Evolutionary conservation across 2,797 vertebrate genomes (phyloP), one percentile per base, ranked within the genome.

Genomic region (Lepilemur ruficaudatus): DNA sequence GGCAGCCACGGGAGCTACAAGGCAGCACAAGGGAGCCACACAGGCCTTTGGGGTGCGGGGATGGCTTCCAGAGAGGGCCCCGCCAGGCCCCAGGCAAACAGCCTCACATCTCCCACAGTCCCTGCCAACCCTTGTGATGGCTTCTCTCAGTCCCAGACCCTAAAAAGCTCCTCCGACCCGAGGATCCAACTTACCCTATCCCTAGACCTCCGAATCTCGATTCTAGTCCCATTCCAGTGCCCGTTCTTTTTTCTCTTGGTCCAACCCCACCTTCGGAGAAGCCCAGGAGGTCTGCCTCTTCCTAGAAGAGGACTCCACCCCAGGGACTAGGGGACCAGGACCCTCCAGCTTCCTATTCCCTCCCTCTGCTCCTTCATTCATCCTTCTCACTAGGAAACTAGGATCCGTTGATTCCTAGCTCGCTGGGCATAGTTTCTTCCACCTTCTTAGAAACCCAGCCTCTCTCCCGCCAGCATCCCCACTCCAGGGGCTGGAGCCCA

Each of bases 11-110:
- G 97, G 93, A 91, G 93, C 95, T 95, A 93, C 52, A 63, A 46
- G 89, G 90, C 82, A 96, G 80, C 61, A 96, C 91, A 83, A 32
- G 76, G 84, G 88, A 94, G 87, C 83, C 79, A 94, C 55, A 4
- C 80, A 79, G 41, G 52, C 59, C 46, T 86, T 55, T 92, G 67
- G 48, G 72, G 79, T 38, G 10, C 22, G 22, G 14, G 43, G n/a
- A 13, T 10, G 43, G 55, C 61, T 46, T 84, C 41, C 55, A 43
- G 75, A 30, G 69, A 63, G 57, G 61, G 6, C 70, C n/a, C 25
- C 14, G 18, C 18, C 55, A 63, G 50, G 61, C n/a, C 84, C 43
- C 52, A 18, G 79, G 79, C 57, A 43, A 28, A 20, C 57, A 46
- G n/a, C 23, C 5, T 35, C 52, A 38, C 35, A 5, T 65, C 50